A percentile compares a stretch with the other conserved stretches of the same genome.
These are phyloP conservation scores for Clarias fuscus DNA, from an alignment of 2,797 vertebrate species.

Conservation along the genomic window DNA sequence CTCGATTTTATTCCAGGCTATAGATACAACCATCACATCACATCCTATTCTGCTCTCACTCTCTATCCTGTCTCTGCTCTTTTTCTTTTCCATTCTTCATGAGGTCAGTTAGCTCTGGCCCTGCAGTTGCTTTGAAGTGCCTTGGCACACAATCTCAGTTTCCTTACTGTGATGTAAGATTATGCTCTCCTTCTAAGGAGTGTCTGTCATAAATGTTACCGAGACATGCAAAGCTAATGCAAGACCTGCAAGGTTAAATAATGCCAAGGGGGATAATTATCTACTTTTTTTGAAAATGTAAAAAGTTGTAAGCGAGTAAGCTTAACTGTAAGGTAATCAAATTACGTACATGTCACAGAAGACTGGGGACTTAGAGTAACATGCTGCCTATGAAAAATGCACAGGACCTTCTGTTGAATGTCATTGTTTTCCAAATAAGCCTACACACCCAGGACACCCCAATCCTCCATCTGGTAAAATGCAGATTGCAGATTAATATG, in stretches of 20 bases:
- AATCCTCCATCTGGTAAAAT: constrained; percentile 44
- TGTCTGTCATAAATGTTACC: constrained; percentile 8
- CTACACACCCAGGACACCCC: constrained; percentile 38
- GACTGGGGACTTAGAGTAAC: constrained; percentile 51
- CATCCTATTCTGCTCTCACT: constrained; percentile 23
- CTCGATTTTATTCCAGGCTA: not conserved
- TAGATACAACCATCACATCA: constrained; percentile 61
- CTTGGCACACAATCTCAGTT: constrained; percentile 27
- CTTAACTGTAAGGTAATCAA: constrained; percentile 55
- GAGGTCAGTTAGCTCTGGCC: constrained; percentile 63
- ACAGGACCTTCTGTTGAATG: constrained; percentile 57
- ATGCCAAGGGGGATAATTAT: not conserved
- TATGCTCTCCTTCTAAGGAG: constrained; percentile 11
- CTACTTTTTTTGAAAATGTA: too few species aligned
- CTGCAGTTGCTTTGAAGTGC: constrained; percentile 59
- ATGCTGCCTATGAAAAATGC: constrained; percentile 66
- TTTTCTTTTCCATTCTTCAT: constrained; percentile 60
- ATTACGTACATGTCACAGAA: constrained; percentile 48
- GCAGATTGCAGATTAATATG: constrained; percentile 22
- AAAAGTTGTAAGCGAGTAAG: too few species aligned
- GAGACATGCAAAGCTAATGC: not conserved
- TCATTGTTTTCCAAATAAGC: constrained; percentile 52
- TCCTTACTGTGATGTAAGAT: constrained; percentile 33
- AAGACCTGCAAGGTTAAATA: not conserved
- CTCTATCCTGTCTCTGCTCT: not conserved